A percentile compares a stretch with the other conserved stretches of the same genome.
Evolutionary conservation across 2,888 invertebrate genomes (phyloP).

Genomic region (Dichetophora obliterata): DNA sequence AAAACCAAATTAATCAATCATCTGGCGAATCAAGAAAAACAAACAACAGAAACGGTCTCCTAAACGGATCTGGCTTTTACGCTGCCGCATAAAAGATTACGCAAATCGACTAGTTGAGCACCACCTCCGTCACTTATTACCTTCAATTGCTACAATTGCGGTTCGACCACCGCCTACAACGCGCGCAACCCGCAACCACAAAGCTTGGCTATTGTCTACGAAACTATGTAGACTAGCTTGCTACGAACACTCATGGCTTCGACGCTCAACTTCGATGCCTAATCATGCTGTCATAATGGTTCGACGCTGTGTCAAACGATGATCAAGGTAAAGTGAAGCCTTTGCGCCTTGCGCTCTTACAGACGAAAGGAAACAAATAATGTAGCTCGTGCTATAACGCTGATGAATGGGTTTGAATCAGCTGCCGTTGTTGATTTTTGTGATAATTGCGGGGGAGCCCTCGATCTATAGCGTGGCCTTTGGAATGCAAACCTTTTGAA

Average conservation of each 20-base stretch:
- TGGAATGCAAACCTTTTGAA: slow-evolving; percentile 53
- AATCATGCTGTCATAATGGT: slow-evolving; percentile 69
- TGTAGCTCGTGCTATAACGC: slow-evolving; percentile 66
- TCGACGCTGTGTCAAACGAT: slow-evolving; percentile 63
- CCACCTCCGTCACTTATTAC: slow-evolving; percentile 63
- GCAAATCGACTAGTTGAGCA: slow-evolving; percentile 55
- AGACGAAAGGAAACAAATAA: slow-evolving; percentile 36
- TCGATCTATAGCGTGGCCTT: slow-evolving; percentile 44
- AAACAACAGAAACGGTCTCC: slow-evolving; percentile 40
- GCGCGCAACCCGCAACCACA: slow-evolving; percentile 5
- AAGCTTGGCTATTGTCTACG: slow-evolving; percentile 22
- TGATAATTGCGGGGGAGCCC: slow-evolving; percentile 11
- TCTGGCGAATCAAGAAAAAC: slow-evolving; percentile 45
- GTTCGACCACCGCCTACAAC: slow-evolving; percentile 39
- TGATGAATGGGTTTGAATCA: slow-evolving; percentile 64
- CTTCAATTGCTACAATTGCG: slow-evolving; percentile 67
- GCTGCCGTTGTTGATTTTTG: slow-evolving; percentile 51
- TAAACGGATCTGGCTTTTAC: slow-evolving; percentile 59
- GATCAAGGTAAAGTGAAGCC: slow-evolving; percentile 54
- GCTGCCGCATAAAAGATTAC: slow-evolving; percentile 56
- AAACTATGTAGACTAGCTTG: slow-evolving; percentile 37
- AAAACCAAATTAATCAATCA: slow-evolving; percentile 68
- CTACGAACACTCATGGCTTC: slow-evolving; percentile 55
- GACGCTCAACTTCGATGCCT: slow-evolving; percentile 62
- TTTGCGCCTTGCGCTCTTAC: slow-evolving; percentile 24